Conservation (phyloP, 2,797 vertebrate genomes). For the Acrossocheilus wenchowensis region DNA sequence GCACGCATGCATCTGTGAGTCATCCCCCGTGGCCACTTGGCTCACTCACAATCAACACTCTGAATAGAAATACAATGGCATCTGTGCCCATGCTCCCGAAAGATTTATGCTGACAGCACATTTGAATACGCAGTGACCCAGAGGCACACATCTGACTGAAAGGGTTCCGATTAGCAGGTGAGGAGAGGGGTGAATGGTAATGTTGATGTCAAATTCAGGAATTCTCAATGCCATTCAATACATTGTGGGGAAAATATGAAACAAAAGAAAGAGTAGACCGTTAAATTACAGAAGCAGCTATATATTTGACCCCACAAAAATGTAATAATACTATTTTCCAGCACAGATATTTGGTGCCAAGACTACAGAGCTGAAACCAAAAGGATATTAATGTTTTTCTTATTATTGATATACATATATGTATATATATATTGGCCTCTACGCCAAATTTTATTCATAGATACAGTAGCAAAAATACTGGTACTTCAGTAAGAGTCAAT, state of each 20-base stretch:
- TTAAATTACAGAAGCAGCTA: background rate
- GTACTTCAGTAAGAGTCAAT: background rate
- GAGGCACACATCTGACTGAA: constrained; percentile 36
- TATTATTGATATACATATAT: too few species aligned
- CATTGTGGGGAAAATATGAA: background rate
- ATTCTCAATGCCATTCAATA: constrained; percentile 22
- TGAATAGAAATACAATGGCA: constrained; percentile 49
- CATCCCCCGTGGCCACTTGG: constrained; percentile 56
- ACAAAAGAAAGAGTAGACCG: background rate
- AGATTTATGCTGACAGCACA: constrained; percentile 61
- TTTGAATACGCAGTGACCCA: constrained; percentile 55
- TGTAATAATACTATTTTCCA: background rate
- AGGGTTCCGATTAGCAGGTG: background rate
- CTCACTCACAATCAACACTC: constrained; percentile 44
- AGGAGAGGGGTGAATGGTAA: constrained; percentile 7
- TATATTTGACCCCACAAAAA: background rate
- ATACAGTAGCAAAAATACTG: background rate
- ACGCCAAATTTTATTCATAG: background rate
- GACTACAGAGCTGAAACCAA: background rate
- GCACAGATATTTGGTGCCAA: background rate
- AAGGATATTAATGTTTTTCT: background rate
- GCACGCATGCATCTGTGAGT: constrained; percentile 56
- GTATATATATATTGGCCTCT: too few species aligned
- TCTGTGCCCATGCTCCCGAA: constrained; percentile 55
- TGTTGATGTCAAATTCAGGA: constrained; percentile 34